These are phyloP conservation scores for Macropus fuliginosus DNA, from an alignment of 2,797 vertebrate species.

Conservation along the genomic window DNA sequence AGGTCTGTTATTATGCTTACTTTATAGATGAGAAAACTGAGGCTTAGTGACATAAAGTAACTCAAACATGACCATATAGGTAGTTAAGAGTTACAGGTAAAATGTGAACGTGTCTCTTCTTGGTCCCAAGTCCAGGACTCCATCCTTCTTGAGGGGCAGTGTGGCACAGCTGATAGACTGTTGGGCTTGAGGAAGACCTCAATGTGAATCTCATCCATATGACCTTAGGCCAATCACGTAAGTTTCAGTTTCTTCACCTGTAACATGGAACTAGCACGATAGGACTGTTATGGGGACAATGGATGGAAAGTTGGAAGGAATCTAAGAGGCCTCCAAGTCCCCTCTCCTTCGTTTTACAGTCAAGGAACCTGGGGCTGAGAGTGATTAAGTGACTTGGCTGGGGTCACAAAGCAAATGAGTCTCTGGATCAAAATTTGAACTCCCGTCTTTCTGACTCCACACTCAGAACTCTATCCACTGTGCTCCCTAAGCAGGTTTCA, in stretches of 20 bases:
- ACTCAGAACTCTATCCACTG: neutral
- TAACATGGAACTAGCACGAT: neutral
- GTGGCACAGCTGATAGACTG: neutral
- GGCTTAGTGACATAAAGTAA: neutral
- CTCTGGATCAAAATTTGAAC: neutral
- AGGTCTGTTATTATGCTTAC: neutral
- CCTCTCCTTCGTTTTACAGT: neutral
- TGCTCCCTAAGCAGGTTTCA: neutral
- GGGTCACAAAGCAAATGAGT: neutral
- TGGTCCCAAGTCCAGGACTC: neutral
- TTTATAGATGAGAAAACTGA: neutral
- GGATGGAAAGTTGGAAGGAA: neutral
- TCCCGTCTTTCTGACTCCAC: neutral
- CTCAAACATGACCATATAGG: neutral
- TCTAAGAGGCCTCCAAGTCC: neutral
- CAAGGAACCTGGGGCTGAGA: neutral
- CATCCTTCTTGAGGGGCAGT: neutral
- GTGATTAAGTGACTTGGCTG: neutral
- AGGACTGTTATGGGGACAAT: neutral
- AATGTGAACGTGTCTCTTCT: neutral
- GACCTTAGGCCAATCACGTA: neutral
- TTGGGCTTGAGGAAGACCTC: neutral
- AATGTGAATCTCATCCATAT: neutral
- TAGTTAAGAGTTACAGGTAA: neutral
- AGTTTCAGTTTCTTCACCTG: neutral